A percentile compares a stretch with the other conserved stretches of the same genome.
Evolutionary conservation across 2,113 vertebrate species (phyloP).

Genomic region (Aepyceros melampus): DNA sequence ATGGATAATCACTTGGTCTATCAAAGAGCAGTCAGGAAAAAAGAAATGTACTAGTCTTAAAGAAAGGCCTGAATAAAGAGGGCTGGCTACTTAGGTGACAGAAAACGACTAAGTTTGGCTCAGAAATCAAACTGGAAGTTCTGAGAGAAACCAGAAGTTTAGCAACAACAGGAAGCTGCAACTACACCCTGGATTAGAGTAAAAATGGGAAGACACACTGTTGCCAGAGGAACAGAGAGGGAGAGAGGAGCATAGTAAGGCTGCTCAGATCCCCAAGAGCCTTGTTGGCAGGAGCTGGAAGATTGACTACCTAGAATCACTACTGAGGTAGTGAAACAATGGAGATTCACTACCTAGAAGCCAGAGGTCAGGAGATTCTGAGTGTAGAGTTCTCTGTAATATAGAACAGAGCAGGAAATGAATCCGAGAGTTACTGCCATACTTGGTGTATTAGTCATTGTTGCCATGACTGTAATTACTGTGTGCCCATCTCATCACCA

Average conservation of each 20-base stretch:
- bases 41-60: not conserved
- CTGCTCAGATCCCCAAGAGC: not conserved
- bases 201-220: not conserved
- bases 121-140: not conserved
- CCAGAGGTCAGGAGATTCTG: not conserved
- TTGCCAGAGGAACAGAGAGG: not conserved
- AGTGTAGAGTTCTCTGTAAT: not conserved
- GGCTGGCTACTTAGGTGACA: not conserved
- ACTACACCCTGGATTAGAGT: not conserved
- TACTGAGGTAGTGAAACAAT: not conserved
- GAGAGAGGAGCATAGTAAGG: fast-evolving
- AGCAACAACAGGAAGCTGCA: not conserved
- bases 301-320: not conserved
- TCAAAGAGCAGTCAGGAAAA: not conserved
- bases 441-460: not conserved
- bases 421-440: not conserved
- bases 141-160: not conserved
- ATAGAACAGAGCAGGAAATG: not conserved
- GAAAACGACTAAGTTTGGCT: not conserved
- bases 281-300: not conserved
- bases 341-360: not conserved
- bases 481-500: not conserved
- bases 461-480: not conserved
- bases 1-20: not conserved
- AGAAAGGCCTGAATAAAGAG: not conserved